phyloP scores from a whole-genome alignment of 2,797 vertebrate species.

The Chaunax sp. region DNA sequence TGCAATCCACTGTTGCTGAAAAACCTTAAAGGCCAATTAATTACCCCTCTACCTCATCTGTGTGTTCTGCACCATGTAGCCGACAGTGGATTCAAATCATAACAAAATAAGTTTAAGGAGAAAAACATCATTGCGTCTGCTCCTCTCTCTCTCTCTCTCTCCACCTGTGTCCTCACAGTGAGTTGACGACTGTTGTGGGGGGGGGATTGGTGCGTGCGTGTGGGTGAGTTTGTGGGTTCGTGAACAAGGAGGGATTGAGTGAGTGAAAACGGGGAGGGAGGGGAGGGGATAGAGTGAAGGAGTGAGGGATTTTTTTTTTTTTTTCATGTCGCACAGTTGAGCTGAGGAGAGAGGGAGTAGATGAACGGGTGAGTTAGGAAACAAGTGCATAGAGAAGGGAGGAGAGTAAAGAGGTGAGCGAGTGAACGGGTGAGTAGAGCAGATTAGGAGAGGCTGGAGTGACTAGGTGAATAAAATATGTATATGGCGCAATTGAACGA shows the following conservation, averaged over 20 bases:
- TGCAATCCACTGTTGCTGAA: slow-evolving; percentile 15
- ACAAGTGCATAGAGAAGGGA: slow-evolving; percentile 25
- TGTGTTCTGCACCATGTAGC: not conserved
- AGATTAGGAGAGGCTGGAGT: not conserved
- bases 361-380: slow-evolving; percentile 40
- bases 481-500: slow-evolving; percentile 16
- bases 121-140: not conserved
- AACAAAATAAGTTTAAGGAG: not conserved
- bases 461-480: slow-evolving; percentile 15
- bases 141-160: not conserved
- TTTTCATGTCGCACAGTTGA: slow-evolving; percentile 19
- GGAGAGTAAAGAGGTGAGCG: slow-evolving; percentile 4
- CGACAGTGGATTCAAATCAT: not conserved
- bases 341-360: slow-evolving; percentile 21
- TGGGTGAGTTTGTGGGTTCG: slow-evolving; percentile 30
- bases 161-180: slow-evolving; percentile 42
- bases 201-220: not conserved
- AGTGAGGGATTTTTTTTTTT: slow-evolving; percentile 13
- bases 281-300: slow-evolving; percentile 5
- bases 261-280: slow-evolving; percentile 19
- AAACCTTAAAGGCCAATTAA: not conserved
- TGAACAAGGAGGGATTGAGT: slow-evolving; percentile 15
- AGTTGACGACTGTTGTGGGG: slow-evolving; percentile 21
- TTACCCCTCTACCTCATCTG: not conserved
- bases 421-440: slow-evolving; percentile 22